These are phyloP conservation scores for Euphonia xanthogaster DNA, from an alignment of 2,797 vertebrate genomes.

Conservation along the genomic window DNA sequence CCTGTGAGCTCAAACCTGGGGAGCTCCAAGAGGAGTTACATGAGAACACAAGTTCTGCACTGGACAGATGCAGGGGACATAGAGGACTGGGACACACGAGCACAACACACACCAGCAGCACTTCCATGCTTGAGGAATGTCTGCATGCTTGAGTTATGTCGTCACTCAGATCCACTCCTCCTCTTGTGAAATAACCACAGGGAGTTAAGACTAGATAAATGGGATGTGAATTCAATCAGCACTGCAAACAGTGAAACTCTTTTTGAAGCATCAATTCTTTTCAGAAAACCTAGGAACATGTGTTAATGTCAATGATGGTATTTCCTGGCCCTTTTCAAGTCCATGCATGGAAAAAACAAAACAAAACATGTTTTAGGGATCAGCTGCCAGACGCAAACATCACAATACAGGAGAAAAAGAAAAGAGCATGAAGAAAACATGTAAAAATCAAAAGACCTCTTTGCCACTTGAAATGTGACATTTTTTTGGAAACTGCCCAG, in stretches of 20 bases:
- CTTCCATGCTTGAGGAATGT: conserved; percentile 2
- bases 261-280: background rate
- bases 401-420: conserved; percentile 34
- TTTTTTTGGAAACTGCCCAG: conserved; percentile 4
- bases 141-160: background rate
- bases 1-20: background rate
- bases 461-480: background rate
- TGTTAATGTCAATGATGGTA: conserved; percentile 31
- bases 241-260: background rate
- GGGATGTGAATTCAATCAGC: background rate
- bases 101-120: background rate
- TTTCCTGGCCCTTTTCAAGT: conserved; percentile 44
- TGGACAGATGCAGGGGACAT: background rate
- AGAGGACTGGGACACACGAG: background rate
- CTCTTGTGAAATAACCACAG: background rate
- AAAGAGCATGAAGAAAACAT: conserved; percentile 28
- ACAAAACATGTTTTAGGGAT: background rate
- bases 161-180: background rate
- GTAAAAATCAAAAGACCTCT: background rate
- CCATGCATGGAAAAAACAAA: conserved; percentile 57
- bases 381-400: background rate
- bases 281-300: conserved; percentile 24
- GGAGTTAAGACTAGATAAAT: background rate
- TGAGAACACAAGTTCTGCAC: background rate
- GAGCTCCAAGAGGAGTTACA: background rate